phyloP scores from a whole-genome alignment of 1,140 invertebrate genomes.

The Phenacoccus solenopsis region DNA sequence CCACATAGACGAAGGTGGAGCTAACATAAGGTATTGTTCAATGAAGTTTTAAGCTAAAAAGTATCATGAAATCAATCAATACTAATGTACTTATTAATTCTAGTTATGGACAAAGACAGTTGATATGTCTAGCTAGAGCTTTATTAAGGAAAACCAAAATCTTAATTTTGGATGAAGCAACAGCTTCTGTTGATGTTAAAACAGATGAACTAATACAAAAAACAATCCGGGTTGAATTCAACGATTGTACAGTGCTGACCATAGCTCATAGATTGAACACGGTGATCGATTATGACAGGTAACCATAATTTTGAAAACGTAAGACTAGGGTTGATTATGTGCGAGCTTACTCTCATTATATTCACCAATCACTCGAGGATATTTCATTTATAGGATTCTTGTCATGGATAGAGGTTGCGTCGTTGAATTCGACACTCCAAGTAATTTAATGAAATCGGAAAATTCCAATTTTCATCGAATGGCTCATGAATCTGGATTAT shows the following conservation, averaged over 20 bases:
- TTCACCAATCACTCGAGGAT: background rate
- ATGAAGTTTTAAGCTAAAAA: conserved; percentile 37
- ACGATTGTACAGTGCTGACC: conserved; percentile 63
- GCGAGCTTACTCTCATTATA: too few relatives aligned
- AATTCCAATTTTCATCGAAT: background rate
- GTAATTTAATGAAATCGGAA: background rate
- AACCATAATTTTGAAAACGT: too few relatives aligned
- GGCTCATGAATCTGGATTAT: too few relatives aligned
- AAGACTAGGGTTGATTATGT: background rate
- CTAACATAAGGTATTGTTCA: conserved; percentile 55
- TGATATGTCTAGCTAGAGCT: conserved; percentile 41
- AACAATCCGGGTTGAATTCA: conserved; percentile 58
- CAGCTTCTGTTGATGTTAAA: conserved; percentile 43
- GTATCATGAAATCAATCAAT: too few relatives aligned
- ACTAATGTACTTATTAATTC: conserved; percentile 27
- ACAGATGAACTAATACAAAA: conserved; percentile 45
- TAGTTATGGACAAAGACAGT: conserved; percentile 41
- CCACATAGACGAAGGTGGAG: conserved; percentile 73
- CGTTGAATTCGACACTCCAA: conserved; percentile 19
- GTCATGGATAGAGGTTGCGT: conserved; percentile 53
- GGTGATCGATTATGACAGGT: conserved; percentile 57
- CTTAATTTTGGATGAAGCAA: conserved; percentile 45
- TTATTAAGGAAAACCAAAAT: conserved; percentile 40
- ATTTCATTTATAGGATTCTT: conserved; percentile 38
- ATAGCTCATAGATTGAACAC: conserved; percentile 76